Evolutionary conservation across 2,797 vertebrate species (phyloP).

Genomic region (Melanotaenia maccullochi): DNA sequence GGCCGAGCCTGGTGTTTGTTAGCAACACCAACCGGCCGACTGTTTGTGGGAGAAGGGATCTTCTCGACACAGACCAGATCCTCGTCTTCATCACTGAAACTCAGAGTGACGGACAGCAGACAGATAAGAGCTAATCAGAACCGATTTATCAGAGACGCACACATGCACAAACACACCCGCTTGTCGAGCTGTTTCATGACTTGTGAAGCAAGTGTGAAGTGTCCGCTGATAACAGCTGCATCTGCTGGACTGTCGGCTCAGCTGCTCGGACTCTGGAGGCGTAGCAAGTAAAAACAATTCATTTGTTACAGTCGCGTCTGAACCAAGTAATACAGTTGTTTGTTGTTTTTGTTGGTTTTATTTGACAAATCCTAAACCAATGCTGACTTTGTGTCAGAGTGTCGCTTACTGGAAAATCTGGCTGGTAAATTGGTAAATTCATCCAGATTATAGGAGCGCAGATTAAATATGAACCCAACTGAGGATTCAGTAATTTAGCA

Average conservation of each 20-base stretch:
- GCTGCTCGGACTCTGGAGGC: background rate
- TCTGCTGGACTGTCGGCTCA: slow-evolving; percentile 31
- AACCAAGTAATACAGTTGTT: background rate
- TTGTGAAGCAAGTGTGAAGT: slow-evolving; percentile 41
- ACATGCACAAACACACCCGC: slow-evolving; percentile 14
- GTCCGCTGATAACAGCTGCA: slow-evolving; percentile 51
- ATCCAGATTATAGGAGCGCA: no score
- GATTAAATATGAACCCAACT: no score
- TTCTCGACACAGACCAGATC: slow-evolving; percentile 54
- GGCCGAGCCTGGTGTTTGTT: slow-evolving; percentile 26
- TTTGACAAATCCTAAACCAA: background rate
- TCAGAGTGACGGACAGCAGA: slow-evolving; percentile 33
- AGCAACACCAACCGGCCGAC: background rate
- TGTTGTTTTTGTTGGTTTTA: background rate
- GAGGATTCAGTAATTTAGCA: no score
- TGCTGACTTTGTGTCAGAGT: background rate
- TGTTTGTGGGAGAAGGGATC: slow-evolving; percentile 1
- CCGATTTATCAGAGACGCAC: slow-evolving; percentile 25
- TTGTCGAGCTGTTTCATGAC: slow-evolving; percentile 53
- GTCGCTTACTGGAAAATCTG: no score
- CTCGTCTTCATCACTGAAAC: slow-evolving; percentile 27
- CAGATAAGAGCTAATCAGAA: slow-evolving; percentile 44
- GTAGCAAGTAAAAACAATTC: slow-evolving; percentile 19
- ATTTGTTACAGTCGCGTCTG: background rate
- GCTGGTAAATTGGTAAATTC: no score